Evolutionary conservation across 2,113 vertebrate species (phyloP).

Genomic region (Acanthisitta chloris): DNA sequence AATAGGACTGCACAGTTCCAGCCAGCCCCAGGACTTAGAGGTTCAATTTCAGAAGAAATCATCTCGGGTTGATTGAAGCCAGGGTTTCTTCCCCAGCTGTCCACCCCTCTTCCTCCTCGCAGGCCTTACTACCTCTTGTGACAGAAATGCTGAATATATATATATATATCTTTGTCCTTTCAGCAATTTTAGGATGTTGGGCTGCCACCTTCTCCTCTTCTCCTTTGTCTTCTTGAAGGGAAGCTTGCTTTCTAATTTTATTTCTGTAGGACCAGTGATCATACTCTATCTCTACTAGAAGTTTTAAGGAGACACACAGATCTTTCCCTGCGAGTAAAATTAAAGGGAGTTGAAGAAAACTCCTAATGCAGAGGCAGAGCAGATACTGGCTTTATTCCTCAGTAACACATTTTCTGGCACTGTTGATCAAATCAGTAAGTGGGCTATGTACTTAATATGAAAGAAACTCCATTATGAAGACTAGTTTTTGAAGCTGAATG

Average conservation of each 20-base stretch:
- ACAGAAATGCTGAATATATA: background rate
- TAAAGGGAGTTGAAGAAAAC: background rate
- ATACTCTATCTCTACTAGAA: background rate
- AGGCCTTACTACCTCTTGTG: background rate
- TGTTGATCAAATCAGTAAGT: background rate
- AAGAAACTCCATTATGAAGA: background rate
- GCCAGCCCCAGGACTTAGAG: background rate
- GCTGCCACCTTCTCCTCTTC: background rate
- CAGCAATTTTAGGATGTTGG: background rate
- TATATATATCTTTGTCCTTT: background rate
- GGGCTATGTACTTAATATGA: background rate
- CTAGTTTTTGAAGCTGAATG: background rate
- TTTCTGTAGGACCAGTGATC: background rate
- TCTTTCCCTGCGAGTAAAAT: background rate
- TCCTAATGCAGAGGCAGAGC: background rate
- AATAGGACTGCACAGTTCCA: fast-evolving
- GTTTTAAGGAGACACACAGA: background rate
- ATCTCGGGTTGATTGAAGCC: background rate
- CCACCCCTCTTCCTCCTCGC: background rate
- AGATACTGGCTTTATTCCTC: background rate
- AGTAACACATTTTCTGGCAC: background rate
- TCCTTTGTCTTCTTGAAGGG: background rate
- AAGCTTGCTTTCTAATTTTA: background rate
- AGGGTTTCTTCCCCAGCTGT: background rate
- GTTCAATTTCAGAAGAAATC: background rate